Evolutionary conservation across 2,113 vertebrate genomes (phyloP).

Genomic region (Chitala chitala): DNA sequence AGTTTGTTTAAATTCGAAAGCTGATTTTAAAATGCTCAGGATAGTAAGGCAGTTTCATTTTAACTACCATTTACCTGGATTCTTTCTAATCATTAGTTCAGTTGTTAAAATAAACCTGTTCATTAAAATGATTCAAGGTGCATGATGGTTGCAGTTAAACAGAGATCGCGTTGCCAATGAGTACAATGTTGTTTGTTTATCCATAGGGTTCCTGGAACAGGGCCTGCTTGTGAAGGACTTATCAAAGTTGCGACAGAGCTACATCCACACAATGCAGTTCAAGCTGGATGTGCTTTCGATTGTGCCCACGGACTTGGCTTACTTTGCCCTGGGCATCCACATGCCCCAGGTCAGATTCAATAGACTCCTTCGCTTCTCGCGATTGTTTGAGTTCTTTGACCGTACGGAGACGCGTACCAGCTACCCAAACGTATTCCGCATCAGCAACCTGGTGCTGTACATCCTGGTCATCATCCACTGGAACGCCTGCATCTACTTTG

Average conservation of each 20-base stretch:
- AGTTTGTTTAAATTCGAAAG: neutral
- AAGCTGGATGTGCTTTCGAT: conserved; percentile 81
- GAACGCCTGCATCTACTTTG: conserved; percentile 93
- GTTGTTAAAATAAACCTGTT: conserved; percentile 1
- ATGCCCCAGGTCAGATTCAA: conserved; percentile 87
- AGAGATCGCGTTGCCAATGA: neutral
- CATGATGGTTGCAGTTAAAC: neutral
- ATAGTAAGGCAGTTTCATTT: neutral
- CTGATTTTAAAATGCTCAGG: no score
- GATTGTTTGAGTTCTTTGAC: conserved; percentile 91
- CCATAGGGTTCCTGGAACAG: conserved; percentile 86
- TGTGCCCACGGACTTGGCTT: conserved; percentile 83
- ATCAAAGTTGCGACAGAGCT: conserved; percentile 71
- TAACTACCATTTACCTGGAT: neutral
- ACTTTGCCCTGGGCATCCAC: conserved; percentile 71
- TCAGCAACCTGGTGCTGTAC: conserved; percentile 85
- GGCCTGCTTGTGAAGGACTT: conserved; percentile 83
- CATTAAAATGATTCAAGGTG: neutral
- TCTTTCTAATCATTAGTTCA: neutral
- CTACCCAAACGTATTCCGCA: conserved; percentile 86
- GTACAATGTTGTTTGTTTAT: neutral
- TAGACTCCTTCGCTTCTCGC: conserved; percentile 78
- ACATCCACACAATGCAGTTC: conserved; percentile 75
- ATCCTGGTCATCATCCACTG: conserved; percentile 95
- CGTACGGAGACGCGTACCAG: conserved; percentile 87